Evolutionary conservation across 2,888 invertebrate genomes (phyloP).

Genomic region (Aphelenchoides bicaudatus): DNA sequence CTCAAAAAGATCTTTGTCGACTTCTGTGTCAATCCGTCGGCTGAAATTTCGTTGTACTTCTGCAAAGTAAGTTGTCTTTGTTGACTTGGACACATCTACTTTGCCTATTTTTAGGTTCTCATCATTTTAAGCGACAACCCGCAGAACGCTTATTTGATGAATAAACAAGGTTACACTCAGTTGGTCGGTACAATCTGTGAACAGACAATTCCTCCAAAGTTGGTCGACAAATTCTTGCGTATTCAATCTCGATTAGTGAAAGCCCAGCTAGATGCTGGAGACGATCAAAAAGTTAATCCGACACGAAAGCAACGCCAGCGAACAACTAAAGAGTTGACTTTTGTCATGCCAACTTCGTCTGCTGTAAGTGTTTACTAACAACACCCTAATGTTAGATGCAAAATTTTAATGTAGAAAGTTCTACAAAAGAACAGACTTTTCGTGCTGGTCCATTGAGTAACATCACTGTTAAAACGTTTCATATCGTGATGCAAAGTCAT

Average conservation of each 20-base stretch:
- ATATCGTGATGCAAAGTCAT: too few species aligned
- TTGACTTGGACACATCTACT: neutral
- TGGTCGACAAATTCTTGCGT: neutral
- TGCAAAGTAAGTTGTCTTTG: constrained; percentile 11
- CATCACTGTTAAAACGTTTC: too few species aligned
- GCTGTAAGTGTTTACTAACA: too few species aligned
- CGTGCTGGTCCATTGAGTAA: too few species aligned
- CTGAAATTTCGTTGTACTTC: constrained; percentile 5
- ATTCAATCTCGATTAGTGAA: constrained; percentile 6
- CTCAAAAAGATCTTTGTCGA: neutral
- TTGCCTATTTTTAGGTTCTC: neutral
- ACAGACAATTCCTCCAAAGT: neutral
- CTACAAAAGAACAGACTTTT: too few species aligned
- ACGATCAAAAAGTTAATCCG: neutral
- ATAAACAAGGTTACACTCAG: neutral
- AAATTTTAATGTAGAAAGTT: too few species aligned
- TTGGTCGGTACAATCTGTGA: neutral
- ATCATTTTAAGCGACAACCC: constrained; percentile 1
- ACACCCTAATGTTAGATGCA: too few species aligned
- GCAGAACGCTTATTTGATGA: neutral
- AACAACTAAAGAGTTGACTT: constrained; percentile 5
- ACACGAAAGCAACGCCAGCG: neutral
- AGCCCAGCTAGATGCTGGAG: neutral
- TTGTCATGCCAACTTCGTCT: neutral
- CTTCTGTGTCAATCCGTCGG: neutral